Base-by-base conservation (phyloP, 2,888 invertebrate genomes). In the Coleophora flavipennella region DNA sequence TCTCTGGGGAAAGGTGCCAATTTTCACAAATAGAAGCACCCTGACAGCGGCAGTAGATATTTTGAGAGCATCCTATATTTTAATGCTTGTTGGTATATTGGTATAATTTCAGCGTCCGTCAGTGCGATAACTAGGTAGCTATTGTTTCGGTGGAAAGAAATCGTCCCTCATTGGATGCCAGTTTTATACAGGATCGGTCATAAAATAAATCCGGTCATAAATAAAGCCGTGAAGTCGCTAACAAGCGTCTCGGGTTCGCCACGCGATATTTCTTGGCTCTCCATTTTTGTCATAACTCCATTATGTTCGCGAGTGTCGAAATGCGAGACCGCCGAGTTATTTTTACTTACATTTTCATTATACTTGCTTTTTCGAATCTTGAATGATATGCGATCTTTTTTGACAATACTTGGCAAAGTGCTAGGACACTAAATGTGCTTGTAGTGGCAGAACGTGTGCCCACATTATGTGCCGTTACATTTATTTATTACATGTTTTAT, bases 161-260 rank as follows among this genome's bases (percentile, higher is more conserved):
- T 59, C 58, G 54, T 62, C 59, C 63, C 62, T 67, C 63, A 69
- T 75, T 70, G 59, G 70, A 77, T 71, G 67, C 63, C 52, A 50
- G 50, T 59, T 55, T 61, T 65, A 68, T 76, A 67, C 65, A 62
- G 60, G 57, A 66, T 59, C 63, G 71, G 73, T 60, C 73, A 84
- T 84, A 84, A 84, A 85, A 83, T 84, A 85, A 85, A 85, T 84
- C 84, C 78, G 72, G 71, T 55, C 81, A 84, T 85, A 85, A 85
- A 85, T 85, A 85, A 84, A 77, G 64, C 57, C 62, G 58, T 56
- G 67, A 62, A 73, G 81, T 67, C 79, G 78, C 84, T 85, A 85
- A 85, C 85, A 85, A 85, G 85, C 79, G 73, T 80, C 78, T 85
- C 83, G 79, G 78, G 74, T 85, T 84, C 76, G 63, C 69, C 75